A percentile compares a stretch with the other conserved stretches of the same genome.
These are phyloP conservation scores for Cybosia mesomella DNA, from an alignment of 2,888 invertebrate species.

Conservation along the genomic window DNA sequence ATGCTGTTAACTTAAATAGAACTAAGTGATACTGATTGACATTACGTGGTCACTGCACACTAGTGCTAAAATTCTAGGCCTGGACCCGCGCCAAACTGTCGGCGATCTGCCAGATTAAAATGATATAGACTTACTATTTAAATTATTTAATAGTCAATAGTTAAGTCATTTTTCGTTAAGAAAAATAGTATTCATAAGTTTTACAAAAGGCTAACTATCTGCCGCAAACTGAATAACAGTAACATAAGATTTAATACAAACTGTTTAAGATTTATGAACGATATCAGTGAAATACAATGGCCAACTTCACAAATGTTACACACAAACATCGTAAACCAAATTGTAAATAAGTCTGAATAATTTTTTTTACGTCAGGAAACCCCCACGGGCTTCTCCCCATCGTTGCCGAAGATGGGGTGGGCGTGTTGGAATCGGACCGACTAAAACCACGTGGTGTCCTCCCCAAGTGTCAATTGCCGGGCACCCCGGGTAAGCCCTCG, in stretches of 20 bases:
- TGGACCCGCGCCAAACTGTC: slow-evolving; percentile 47
- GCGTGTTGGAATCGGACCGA: no score
- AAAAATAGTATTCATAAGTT: background rate
- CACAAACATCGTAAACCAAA: no score
- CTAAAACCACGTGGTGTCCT: no score
- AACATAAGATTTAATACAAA: background rate
- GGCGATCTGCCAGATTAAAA: slow-evolving; percentile 17
- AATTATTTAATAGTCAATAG: slow-evolving; percentile 17
- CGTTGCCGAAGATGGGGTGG: no score
- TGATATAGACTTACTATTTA: slow-evolving; percentile 16
- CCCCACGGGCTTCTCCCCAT: no score
- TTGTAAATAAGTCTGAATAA: no score
- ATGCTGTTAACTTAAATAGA: slow-evolving; percentile 38
- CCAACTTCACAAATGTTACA: no score
- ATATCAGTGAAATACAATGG: no score
- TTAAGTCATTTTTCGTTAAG: background rate
- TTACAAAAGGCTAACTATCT: background rate
- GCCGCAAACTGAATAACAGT: background rate
- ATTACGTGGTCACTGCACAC: slow-evolving; percentile 39
- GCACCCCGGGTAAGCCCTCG: no score
- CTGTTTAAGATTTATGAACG: background rate
- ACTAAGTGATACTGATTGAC: slow-evolving; percentile 54
- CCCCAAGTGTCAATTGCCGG: no score
- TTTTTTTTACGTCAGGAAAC: no score
- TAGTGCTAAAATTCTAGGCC: slow-evolving; percentile 31